These are phyloP conservation scores for Ciconia nigra DNA, from an alignment of 2,797 vertebrate species.

Conservation along the genomic window DNA sequence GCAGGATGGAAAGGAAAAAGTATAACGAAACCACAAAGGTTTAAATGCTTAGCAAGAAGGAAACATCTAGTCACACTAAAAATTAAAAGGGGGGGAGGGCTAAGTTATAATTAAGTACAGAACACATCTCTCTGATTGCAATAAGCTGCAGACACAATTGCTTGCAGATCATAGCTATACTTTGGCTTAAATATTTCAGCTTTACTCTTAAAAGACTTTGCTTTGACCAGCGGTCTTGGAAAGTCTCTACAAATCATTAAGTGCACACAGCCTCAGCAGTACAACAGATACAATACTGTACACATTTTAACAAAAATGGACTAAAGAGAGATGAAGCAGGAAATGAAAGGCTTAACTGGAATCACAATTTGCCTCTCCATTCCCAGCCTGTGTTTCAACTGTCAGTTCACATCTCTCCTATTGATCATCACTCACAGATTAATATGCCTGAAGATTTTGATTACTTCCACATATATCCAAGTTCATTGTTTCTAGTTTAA, in stretches of 20 bases:
- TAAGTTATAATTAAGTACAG: neutral
- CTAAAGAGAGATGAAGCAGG: neutral
- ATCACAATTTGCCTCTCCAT: neutral
- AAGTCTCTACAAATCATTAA: neutral
- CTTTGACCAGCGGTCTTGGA: neutral
- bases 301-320: neutral
- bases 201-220: neutral
- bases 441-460: neutral
- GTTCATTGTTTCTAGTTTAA: neutral
- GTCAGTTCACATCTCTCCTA: neutral
- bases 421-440: neutral
- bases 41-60: neutral
- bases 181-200: neutral
- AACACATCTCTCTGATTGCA: neutral
- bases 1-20: neutral
- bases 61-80: neutral
- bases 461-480: neutral
- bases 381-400: neutral
- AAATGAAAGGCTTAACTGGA: neutral
- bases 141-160: neutral
- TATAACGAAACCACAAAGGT: neutral
- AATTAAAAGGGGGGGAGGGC: neutral
- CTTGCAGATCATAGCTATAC: neutral
- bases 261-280: neutral
- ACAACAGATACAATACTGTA: neutral